Evolutionary conservation across 2,888 invertebrate species (phyloP), one percentile per base, ranked within the genome.

Genomic region (Pyrochroa serraticornis): DNA sequence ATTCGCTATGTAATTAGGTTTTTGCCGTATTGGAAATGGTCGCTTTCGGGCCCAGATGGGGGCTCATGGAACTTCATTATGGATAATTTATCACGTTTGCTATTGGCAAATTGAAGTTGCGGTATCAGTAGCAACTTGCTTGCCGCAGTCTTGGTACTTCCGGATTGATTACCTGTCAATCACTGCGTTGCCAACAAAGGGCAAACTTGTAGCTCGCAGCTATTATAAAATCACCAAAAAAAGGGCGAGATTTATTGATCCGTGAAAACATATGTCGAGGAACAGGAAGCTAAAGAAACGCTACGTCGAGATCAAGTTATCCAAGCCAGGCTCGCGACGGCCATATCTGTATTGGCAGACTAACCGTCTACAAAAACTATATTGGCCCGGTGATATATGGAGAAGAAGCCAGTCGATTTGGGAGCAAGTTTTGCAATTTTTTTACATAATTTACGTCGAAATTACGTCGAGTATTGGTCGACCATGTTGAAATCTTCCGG

Each of bases 301-400:
- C 62, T 62, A 65, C 58, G 62, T 60, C 57, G 43, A 61, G 59
- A 67, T 62, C 64, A 63, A 67, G 64, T 67, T 63, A 63, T 66
- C 64, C 37, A 48, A 41, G 43, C 55, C 41, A 8, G 8, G 8
- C 52, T 22, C 22, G 36, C 50, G 53, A 51, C 44, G 42, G 52
- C 63, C 59, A 65, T 68, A 63, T 67, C 69, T 64, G 60, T 68
- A 70, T 70, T 63, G 67, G 67, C 62, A 62, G 61, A 60, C 62
- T 63, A 63, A 65, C 66, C 59, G 66, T 49, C 51, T 36, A 64
- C 65, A 70, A 70, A 70, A 70, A 70, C 66, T 67, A 68, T 69
- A 70, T 69, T 69, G 67, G 63, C 54, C 52, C 50, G 49, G 65
- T 69, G 68, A 70, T 70, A 69, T 68, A 70, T 69, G 69, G 66